These are phyloP conservation scores for Scatophagus argus DNA, from an alignment of 2,113 vertebrate genomes.

Conservation along the genomic window DNA sequence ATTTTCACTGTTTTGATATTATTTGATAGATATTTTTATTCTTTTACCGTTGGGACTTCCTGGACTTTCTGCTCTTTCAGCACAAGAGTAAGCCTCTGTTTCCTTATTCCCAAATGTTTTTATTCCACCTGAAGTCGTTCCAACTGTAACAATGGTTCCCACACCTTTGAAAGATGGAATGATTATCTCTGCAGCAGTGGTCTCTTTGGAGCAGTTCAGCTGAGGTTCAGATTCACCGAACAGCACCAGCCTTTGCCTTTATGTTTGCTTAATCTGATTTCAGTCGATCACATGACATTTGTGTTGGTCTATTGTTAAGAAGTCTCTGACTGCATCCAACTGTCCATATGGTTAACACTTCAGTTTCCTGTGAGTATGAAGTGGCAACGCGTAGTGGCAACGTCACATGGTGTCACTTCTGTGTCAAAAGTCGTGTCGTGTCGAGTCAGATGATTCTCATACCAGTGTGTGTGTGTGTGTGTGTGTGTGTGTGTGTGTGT, in stretches of 20 bases:
- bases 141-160: slow-evolving; percentile 11
- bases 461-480: too few relatives aligned
- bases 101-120: not conserved
- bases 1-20: not conserved
- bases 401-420: not conserved
- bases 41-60: not conserved
- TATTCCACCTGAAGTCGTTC: not conserved
- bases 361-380: not conserved
- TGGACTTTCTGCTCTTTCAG: not conserved
- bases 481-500: too few relatives aligned
- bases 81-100: not conserved
- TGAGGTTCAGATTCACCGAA: not conserved
- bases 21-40: not conserved
- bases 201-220: not conserved
- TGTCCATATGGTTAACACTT: not conserved
- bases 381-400: too few relatives aligned
- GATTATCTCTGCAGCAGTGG: too few relatives aligned
- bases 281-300: not conserved
- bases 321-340: not conserved
- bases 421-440: too few relatives aligned
- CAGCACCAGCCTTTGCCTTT: not conserved
- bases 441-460: too few relatives aligned
- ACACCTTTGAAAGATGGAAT: not conserved
- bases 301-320: not conserved
- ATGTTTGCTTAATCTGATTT: not conserved